Percentiles rank a stretch among this genome's conserved stretches.
These are phyloP conservation scores for Drymodes brunneopygia DNA, from an alignment of 2,113 vertebrate species.

Conservation along the genomic window DNA sequence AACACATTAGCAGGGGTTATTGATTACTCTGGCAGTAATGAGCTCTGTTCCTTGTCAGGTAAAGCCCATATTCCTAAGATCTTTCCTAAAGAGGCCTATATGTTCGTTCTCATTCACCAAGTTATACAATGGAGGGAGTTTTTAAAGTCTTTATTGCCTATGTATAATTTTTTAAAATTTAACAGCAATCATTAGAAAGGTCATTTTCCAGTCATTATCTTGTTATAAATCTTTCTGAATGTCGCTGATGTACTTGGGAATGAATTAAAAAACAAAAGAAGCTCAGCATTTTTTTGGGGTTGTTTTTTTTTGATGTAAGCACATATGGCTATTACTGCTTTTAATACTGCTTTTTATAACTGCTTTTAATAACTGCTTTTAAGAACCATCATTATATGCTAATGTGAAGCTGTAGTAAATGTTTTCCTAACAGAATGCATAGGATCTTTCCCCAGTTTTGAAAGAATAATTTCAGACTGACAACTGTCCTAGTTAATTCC, in stretches of 20 bases:
- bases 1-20: constrained; percentile 76
- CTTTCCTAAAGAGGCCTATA: constrained; percentile 3
- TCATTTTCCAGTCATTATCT: constrained; percentile 64
- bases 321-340: not conserved
- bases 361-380: constrained; percentile 3
- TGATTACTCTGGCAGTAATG: constrained; percentile 70
- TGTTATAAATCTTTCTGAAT: constrained; percentile 60
- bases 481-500: not conserved
- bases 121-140: not conserved
- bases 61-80: constrained; percentile 32
- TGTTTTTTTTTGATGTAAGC: not conserved
- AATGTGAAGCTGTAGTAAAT: not conserved
- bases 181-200: constrained; percentile 57
- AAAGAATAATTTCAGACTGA: not conserved
- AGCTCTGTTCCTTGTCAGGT: constrained; percentile 67
- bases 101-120: not conserved
- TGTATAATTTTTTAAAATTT: constrained; percentile 39
- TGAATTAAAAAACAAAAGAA: constrained; percentile 21
- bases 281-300: not conserved
- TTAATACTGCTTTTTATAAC: not conserved
- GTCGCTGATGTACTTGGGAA: constrained; percentile 56
- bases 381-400: not conserved
- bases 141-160: constrained; percentile 37
- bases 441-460: not conserved
- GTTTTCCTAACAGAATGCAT: not conserved